Percentiles rank a stretch among this genome's conserved stretches.
Conservation (phyloP, 2,797 vertebrate genomes). For the Neoniphon sammara region DNA sequence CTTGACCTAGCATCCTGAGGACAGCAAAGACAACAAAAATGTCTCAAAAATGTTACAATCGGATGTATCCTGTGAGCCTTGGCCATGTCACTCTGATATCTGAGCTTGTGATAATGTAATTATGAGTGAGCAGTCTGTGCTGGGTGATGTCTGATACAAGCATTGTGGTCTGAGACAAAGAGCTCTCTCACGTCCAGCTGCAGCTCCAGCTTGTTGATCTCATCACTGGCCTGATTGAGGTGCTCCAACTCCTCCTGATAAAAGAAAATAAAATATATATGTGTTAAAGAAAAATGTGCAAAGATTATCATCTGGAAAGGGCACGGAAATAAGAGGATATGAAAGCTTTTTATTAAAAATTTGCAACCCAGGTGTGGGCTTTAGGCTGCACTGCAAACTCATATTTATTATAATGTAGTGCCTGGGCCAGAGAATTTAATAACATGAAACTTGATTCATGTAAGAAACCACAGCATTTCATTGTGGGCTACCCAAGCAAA, state of each 20-base stretch:
- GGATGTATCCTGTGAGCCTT: neutral
- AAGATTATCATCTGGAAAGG: neutral
- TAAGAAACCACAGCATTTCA: neutral
- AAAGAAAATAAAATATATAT: neutral
- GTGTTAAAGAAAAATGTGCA: neutral
- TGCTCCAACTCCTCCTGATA: conserved; percentile 91
- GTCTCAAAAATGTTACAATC: neutral
- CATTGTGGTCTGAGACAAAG: neutral
- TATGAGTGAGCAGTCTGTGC: neutral
- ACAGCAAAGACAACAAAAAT: neutral
- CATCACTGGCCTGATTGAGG: conserved; percentile 92
- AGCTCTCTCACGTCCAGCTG: conserved; percentile 88
- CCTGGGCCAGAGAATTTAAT: neutral
- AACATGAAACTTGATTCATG: neutral
- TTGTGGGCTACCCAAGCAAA: too few relatives aligned
- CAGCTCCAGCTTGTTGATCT: conserved; percentile 92
- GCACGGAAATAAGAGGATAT: neutral
- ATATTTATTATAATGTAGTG: neutral
- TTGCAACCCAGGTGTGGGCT: neutral
- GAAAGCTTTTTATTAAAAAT: neutral
- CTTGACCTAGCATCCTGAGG: conserved; percentile 89
- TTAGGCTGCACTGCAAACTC: neutral
- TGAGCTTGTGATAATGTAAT: neutral
- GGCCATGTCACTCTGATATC: neutral
- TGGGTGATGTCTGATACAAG: neutral